Conservation (phyloP, 2,888 invertebrate species). For the Callosobruchus maculatus region DNA sequence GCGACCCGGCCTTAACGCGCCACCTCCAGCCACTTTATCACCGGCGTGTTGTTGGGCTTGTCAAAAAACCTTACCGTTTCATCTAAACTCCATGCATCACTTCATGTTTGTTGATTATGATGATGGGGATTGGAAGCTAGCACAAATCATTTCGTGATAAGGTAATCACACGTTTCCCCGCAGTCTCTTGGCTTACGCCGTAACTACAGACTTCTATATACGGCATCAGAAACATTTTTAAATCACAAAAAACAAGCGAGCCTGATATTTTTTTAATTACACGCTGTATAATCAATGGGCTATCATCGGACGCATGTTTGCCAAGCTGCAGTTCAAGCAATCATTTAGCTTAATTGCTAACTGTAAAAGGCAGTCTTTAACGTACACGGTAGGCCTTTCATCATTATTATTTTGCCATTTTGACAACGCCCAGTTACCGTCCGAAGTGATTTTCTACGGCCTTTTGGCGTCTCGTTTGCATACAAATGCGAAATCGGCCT, state of each 20-base stretch:
- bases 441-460: background rate
- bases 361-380: background rate
- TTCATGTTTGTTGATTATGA: too few relatives aligned
- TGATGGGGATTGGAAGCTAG: too few relatives aligned
- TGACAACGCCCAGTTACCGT: background rate
- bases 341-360: background rate
- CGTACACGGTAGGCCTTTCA: background rate
- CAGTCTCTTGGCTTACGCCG: too few relatives aligned
- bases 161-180: too few relatives aligned
- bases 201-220: background rate
- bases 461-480: background rate
- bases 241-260: background rate
- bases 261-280: background rate
- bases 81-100: too few relatives aligned
- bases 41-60: too few relatives aligned
- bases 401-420: background rate
- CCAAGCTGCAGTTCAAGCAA: background rate
- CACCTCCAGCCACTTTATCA: too few relatives aligned
- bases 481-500: too few relatives aligned
- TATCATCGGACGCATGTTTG: background rate
- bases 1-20: too few relatives aligned
- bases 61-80: too few relatives aligned
- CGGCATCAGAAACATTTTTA: background rate
- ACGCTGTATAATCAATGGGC: background rate
- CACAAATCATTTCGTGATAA: too few relatives aligned